Evolutionary conservation across 2,797 vertebrate genomes (phyloP), one percentile per base, ranked within the genome.

Genomic region (Lophius americanus): DNA sequence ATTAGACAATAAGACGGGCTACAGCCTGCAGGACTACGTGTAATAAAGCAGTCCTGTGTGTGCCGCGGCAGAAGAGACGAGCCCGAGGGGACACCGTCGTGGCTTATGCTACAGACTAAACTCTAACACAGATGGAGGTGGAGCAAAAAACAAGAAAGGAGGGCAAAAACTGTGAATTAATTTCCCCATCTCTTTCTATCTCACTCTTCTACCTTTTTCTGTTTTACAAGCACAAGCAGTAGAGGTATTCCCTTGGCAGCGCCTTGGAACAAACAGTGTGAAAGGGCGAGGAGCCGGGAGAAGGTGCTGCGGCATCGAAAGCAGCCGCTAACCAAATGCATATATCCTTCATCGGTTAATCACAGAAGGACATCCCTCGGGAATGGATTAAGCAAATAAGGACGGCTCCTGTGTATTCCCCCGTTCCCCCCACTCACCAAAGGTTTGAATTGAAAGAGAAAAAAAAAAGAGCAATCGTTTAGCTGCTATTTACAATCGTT

Each of bases 21-120:
- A 95, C 89, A 95, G 94, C 89, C 90, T 95, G 89, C 94, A 94
- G 90, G 94, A 94, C 91, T 95, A 95, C 8, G 94, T 94, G 78
- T 94, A 88, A 89, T 55, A 80, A 75, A 78, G 72, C 76, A 76
- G 76, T 5, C 53, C 71, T 68, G 67, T 63, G 70, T 59, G 54
- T 13, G 64, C 73, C 75, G 69, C 64, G 47, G 86, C 73, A 70
- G 71, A 78, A 84, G 68, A 83, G 81, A 85, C n/a, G 35, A 84
- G 83, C 78, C 76, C 46, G 75, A 83, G 77, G 83, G 75, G 77
- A 33, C 60, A 70, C 62, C 68, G 65, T 79, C 78, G 60, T 64
- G 43, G 70, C 69, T 76, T 62, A 77, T 65, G 75, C 75, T 80
- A 23, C 59, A 73, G 60, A 81, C 75, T 46, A 51, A 76, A 78